These are phyloP conservation scores for Myopa testacea DNA, from an alignment of 2,888 invertebrate genomes.

Conservation along the genomic window DNA sequence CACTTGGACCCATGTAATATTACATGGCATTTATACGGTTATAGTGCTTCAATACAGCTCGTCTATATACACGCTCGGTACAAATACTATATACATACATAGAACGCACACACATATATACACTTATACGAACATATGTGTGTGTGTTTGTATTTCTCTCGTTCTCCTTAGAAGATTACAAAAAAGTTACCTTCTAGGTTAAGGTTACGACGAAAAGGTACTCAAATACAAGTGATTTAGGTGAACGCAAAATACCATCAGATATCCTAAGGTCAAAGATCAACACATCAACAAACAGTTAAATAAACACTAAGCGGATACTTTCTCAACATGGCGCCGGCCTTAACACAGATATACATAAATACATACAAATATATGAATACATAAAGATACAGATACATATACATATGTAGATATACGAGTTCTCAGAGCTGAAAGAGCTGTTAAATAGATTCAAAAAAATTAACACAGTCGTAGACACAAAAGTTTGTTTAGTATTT, in stretches of 20 bases:
- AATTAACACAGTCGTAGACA: slow-evolving; percentile 14
- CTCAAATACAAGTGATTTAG: slow-evolving; percentile 24
- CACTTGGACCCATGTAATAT: too few relatives aligned
- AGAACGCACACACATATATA: neutral
- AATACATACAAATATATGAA: neutral
- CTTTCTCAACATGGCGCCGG: neutral
- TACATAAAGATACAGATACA: neutral
- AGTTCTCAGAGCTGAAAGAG: neutral
- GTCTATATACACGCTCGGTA: neutral
- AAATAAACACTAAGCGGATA: neutral
- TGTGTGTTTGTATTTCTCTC: neutral
- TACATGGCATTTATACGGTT: neutral
- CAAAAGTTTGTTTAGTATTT: slow-evolving; percentile 10
- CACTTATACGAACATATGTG: neutral
- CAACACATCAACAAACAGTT: slow-evolving; percentile 14
- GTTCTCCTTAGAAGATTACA: too few relatives aligned
- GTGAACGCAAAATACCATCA: neutral
- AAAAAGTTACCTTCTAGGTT: neutral
- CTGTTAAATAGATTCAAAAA: neutral
- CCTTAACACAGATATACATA: slow-evolving; percentile 13
- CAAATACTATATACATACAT: neutral
- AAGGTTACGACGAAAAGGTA: slow-evolving; percentile 35
- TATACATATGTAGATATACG: neutral
- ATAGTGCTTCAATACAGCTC: neutral
- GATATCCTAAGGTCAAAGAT: neutral